Evolutionary conservation across 1,140 invertebrate genomes (phyloP).

Genomic region (Procambarus clarkii): DNA sequence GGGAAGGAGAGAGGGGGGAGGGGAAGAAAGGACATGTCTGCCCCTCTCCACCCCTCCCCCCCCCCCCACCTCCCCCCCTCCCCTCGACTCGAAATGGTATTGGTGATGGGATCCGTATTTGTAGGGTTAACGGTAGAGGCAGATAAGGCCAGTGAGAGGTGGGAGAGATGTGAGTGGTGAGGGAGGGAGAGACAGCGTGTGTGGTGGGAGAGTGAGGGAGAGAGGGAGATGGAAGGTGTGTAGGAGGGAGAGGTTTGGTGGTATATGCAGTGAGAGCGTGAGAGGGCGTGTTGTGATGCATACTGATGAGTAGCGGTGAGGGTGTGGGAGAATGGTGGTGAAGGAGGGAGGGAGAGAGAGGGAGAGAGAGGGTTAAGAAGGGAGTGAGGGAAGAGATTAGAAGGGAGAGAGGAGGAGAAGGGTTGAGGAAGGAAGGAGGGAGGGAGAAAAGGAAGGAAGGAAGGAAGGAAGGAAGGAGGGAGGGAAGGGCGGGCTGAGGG

Average conservation of each 20-base stretch:
- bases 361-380: neutral
- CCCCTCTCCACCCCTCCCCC: too few relatives aligned
- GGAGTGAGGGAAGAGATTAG: too few relatives aligned
- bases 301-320: too few relatives aligned
- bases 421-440: neutral
- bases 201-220: neutral
- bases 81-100: neutral
- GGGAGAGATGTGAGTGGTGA: neutral
- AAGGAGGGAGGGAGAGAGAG: neutral
- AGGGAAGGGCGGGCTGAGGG: neutral
- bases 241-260: neutral
- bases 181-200: neutral
- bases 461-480: neutral
- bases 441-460: neutral
- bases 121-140: neutral
- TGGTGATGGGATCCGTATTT: neutral
- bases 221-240: neutral
- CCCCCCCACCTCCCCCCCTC: too few relatives aligned
- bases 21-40: too few relatives aligned
- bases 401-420: neutral
- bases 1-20: too few relatives aligned
- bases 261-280: neutral
- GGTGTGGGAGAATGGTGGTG: neutral
- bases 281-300: too few relatives aligned
- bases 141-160: neutral